Conservation (phyloP, 2,888 invertebrate genomes). For the Polymixis lichenea region DNA sequence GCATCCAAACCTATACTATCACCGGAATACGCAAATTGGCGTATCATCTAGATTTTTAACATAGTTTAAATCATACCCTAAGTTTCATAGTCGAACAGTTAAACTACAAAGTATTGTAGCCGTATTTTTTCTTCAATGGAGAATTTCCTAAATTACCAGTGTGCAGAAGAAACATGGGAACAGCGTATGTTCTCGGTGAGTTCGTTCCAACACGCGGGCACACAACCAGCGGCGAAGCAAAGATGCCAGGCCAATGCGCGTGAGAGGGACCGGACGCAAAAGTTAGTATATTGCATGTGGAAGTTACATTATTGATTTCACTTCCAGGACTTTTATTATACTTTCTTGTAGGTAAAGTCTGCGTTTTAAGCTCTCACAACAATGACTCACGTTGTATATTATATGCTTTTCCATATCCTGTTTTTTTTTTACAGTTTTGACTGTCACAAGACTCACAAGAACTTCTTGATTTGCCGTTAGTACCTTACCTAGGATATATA, state of each 20-base stretch:
- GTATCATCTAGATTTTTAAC: neutral
- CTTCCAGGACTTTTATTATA: conserved; percentile 35
- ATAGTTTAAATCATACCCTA: neutral
- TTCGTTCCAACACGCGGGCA: conserved; percentile 75
- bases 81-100: neutral
- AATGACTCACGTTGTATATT: neutral
- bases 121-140: conserved; percentile 71
- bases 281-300: conserved; percentile 89
- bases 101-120: neutral
- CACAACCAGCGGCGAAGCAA: conserved; percentile 89
- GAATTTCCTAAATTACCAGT: conserved; percentile 80
- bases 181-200: conserved; percentile 74
- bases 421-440: neutral
- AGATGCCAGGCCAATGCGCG: conserved; percentile 95
- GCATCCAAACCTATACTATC: conserved; percentile 66
- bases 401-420: neutral
- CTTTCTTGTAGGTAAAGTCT: neutral
- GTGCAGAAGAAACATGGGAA: conserved; percentile 81
- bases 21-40: conserved; percentile 16
- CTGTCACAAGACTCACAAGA: neutral
- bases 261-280: conserved; percentile 95
- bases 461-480: neutral
- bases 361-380: neutral
- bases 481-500: neutral
- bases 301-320: conserved; percentile 25